Evolutionary conservation across 2,797 vertebrate species (phyloP).

Genomic region (Numenius phaeopus): DNA sequence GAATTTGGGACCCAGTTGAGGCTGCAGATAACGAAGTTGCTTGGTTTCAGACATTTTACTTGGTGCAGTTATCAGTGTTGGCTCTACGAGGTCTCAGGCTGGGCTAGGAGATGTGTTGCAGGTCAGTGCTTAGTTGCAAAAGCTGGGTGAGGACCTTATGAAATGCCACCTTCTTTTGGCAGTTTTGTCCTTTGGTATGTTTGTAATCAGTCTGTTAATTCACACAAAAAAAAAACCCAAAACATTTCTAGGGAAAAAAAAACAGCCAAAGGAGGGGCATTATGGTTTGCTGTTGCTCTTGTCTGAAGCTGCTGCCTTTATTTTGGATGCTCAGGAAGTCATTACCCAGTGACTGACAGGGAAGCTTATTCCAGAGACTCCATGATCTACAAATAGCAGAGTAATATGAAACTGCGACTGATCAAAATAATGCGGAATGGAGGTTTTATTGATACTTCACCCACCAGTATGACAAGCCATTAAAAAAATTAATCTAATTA

Average conservation of each 20-base stretch:
- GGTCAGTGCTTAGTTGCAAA: neutral
- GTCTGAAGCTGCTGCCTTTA: rapidly evolving
- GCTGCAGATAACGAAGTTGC: neutral
- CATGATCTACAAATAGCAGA: rapidly evolving
- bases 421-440: neutral
- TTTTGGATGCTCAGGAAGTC: neutral
- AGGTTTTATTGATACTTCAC: neutral
- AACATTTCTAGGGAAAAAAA: neutral
- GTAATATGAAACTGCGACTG: neutral
- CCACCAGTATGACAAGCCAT: neutral
- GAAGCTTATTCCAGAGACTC: neutral
- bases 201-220: neutral
- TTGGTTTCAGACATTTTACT: neutral
- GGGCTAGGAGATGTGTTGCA: neutral
- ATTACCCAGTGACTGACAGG: neutral
- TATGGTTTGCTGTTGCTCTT: neutral
- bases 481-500: neutral
- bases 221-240: neutral
- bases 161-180: rapidly evolving
- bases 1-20: neutral
- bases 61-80: neutral
- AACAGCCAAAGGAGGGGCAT: rapidly evolving
- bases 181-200: neutral
- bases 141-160: neutral
- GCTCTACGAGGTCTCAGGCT: rapidly evolving